Evolutionary conservation across 1,140 invertebrate genomes (phyloP), one percentile per base, ranked within the genome.

Genomic region (Diorhabda elongata): DNA sequence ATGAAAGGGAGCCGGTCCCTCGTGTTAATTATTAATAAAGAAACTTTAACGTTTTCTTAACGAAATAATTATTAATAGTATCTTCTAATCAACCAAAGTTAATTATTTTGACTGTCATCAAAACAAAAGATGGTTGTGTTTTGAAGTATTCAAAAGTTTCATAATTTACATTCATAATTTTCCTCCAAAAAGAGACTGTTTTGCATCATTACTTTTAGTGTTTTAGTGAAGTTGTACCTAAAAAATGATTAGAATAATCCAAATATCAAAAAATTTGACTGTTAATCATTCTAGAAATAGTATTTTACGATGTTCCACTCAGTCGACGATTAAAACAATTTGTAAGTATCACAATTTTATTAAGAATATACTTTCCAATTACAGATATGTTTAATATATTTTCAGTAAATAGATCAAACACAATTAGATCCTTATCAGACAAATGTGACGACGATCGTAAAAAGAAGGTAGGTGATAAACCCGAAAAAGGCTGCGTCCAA

Each of bases 391-490:
- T 41, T 44, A 44, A 44, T 67, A 64, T 57, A 58, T 44, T 62
- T 11, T 56, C 7, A n/a, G 45, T 42, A 62, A 52, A 41, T 66
- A 52, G 66, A 63, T 69, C 66, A n/a, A 59, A 58, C 43, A 69
- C 11, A 42, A 52, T 47, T 7, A 67, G 58, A 41, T 44, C 2
- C 44, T 60, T 42, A 7, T 67, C 8, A n/a, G 60, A 42, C 65
- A 67, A 58, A 3, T 60, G 60, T 58, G 58, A 47, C 43, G 58
- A 58, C 64, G 67, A 71, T 63, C 61, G 52, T n/a, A 64, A 61
- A 65, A 64, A 68, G 56, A 73, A 73, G 69, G 69, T 71, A 70
- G 45, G 69, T 67, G 68, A 69, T 57, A 65, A 69, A 44, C 3
- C 47, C 5, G 52, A 47, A 61, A 42, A 68, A 65, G n/a, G n/a